These are phyloP conservation scores for Actenoides hombroni DNA, from an alignment of 2,113 vertebrate genomes.

Conservation along the genomic window DNA sequence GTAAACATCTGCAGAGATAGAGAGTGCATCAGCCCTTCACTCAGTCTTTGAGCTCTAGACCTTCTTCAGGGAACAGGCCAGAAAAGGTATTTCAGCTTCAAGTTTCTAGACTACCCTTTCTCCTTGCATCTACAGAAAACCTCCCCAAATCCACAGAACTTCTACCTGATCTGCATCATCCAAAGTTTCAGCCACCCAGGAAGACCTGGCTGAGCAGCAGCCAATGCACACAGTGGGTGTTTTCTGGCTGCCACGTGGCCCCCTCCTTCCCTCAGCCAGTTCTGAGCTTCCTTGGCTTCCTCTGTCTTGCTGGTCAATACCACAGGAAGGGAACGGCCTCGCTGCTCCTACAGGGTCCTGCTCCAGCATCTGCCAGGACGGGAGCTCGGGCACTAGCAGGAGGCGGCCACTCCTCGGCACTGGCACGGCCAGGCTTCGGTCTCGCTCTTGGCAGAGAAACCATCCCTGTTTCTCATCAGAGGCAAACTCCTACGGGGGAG, in stretches of 20 bases:
- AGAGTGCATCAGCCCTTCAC: not conserved
- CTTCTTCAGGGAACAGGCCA: not conserved
- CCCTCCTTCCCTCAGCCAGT: not conserved
- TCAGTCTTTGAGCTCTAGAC: not conserved
- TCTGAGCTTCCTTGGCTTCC: not conserved
- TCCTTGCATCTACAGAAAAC: not conserved
- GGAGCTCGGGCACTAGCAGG: not conserved
- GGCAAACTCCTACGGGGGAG: not conserved
- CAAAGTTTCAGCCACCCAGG: not conserved
- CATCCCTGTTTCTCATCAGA: not conserved
- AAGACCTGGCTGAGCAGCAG: not conserved
- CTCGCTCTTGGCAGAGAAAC: not conserved
- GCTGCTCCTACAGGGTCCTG: not conserved
- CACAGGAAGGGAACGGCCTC: accelerated
- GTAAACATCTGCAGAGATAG: not conserved
- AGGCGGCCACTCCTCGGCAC: not conserved
- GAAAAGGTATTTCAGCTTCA: not conserved
- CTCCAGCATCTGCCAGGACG: accelerated
- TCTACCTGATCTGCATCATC: not conserved
- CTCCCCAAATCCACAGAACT: not conserved
- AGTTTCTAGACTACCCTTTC: not conserved
- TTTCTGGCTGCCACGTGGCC: not conserved
- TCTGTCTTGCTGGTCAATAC: not conserved
- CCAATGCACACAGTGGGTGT: not conserved
- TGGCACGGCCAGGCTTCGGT: not conserved